phyloP scores from a whole-genome alignment of 2,113 vertebrate species.

The Nyctereutes procyonoides region DNA sequence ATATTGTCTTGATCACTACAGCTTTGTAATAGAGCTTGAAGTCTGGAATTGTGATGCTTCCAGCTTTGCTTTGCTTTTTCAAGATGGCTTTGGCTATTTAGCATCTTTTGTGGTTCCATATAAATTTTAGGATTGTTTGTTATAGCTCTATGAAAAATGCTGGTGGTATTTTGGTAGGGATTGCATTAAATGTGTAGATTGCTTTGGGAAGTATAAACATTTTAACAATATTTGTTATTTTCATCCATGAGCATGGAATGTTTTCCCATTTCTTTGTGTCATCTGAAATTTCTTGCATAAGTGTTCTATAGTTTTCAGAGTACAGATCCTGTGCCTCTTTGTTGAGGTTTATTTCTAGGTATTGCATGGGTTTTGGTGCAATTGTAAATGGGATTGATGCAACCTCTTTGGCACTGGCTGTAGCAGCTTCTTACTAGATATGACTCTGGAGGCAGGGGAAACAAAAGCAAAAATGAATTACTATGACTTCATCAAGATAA shows the following conservation, averaged over 20 bases:
- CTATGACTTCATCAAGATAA: background rate
- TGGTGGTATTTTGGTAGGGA: background rate
- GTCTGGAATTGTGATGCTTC: background rate
- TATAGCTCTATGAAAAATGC: background rate
- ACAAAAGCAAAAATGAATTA: background rate
- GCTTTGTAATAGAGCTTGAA: background rate
- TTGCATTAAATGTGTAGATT: background rate
- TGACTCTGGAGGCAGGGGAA: background rate
- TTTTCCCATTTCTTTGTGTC: background rate
- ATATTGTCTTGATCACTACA: background rate
- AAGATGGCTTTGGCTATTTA: background rate
- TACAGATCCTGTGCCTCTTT: background rate
- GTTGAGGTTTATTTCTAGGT: background rate
- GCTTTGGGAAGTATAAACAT: background rate
- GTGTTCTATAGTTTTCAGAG: background rate
- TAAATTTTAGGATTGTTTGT: background rate
- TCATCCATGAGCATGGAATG: background rate
- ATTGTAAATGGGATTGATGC: background rate
- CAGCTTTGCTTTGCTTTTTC: background rate
- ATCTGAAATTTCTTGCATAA: background rate
- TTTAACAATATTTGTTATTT: background rate
- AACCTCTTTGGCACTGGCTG: background rate
- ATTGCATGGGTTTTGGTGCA: background rate
- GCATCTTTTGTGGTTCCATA: background rate
- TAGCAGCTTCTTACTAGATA: background rate